phyloP scores from a whole-genome alignment of 1,140 invertebrate genomes.

The silkworm (Bombyx mori) region DNA sequence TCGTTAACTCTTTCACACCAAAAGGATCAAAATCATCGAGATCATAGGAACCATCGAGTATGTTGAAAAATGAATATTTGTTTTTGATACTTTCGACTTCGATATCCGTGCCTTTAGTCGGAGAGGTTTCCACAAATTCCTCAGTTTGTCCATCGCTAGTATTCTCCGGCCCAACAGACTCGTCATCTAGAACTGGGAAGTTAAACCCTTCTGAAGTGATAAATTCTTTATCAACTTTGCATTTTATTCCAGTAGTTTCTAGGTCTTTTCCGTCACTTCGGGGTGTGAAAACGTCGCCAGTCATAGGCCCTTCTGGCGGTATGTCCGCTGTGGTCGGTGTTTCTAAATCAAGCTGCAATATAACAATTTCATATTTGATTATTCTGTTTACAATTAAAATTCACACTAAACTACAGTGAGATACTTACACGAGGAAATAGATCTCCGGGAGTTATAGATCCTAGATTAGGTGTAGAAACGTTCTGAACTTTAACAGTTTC shows the following conservation, averaged over 20 bases:
- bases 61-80: conserved; percentile 47
- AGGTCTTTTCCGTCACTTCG: conserved; percentile 36
- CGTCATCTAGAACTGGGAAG: conserved; percentile 59
- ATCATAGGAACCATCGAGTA: conserved; percentile 52
- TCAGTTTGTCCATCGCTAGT: conserved; percentile 27
- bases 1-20: conserved; percentile 43
- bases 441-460: conserved; percentile 50
- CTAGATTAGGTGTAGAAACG: conserved; percentile 33
- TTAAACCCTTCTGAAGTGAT: conserved; percentile 54
- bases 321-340: conserved; percentile 62
- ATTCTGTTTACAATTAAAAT: too few species aligned
- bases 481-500: conserved; percentile 19
- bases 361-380: conserved; percentile 6
- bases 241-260: conserved; percentile 20
- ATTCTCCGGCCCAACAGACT: conserved; percentile 28
- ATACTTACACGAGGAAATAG: conserved; percentile 44
- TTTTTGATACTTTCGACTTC: conserved; percentile 15
- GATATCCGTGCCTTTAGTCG: conserved; percentile 25
- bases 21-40: conserved; percentile 64
- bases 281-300: conserved; percentile 44
- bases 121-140: conserved; percentile 30
- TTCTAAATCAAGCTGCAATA: conserved; percentile 62
- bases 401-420: not conserved
- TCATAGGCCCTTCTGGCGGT: conserved; percentile 36
- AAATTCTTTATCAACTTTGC: conserved; percentile 39